Conservation (phyloP, 2,888 invertebrate genomes). For the Pedicia rivosa region DNA sequence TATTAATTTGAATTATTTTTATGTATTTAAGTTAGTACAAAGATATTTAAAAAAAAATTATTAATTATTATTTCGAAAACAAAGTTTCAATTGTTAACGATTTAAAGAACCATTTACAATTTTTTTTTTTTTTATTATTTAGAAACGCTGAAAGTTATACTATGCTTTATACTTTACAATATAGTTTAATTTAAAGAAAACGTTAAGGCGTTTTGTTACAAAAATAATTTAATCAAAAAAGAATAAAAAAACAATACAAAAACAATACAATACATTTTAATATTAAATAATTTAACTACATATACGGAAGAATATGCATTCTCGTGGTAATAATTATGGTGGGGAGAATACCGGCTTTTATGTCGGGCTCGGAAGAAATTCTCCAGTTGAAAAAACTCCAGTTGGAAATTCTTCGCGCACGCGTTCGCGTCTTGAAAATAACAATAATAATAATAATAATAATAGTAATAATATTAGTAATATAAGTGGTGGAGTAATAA, state of each 20-base stretch:
- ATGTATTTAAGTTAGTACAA: too few species aligned
- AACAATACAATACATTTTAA: conserved; percentile 1
- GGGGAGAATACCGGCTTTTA: conserved; percentile 16
- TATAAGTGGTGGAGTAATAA: not conserved
- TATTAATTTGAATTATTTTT: too few species aligned
- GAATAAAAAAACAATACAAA: not conserved
- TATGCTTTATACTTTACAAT: too few species aligned
- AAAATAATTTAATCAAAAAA: conserved; percentile 1
- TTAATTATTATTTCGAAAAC: too few species aligned
- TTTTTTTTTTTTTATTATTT: too few species aligned
- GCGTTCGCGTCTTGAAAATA: conserved; percentile 16
- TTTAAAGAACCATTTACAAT: too few species aligned
- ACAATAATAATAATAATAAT: conserved; percentile 12
- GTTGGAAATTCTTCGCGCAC: conserved; percentile 30
- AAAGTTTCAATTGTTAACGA: too few species aligned
- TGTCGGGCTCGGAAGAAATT: too few species aligned
- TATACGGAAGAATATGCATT: not conserved
- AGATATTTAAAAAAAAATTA: too few species aligned
- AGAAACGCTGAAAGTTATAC: too few species aligned
- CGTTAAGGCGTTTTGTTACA: too few species aligned
- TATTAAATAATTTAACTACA: conserved; percentile 5
- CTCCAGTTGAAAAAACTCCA: conserved; percentile 17
- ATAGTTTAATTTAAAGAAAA: too few species aligned
- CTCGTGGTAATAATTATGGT: conserved; percentile 7
- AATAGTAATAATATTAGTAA: conserved; percentile 6